Conservation (phyloP, 2,797 vertebrate species). For the Hippoglossus hippoglossus region DNA sequence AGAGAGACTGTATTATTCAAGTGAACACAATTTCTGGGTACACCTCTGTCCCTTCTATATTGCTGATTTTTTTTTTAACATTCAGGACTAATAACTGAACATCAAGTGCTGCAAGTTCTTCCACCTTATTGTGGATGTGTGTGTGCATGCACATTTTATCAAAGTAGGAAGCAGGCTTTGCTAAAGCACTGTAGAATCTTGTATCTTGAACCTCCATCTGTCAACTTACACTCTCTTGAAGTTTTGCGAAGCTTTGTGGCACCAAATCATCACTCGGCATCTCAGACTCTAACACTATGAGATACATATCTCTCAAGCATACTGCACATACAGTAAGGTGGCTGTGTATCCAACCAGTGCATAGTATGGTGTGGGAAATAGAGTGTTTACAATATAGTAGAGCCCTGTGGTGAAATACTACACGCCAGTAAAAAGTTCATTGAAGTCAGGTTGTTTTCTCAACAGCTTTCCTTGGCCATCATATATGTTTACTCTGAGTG, state of each 20-base stretch:
- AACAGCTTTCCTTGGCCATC: constrained; percentile 79
- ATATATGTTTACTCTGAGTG: constrained; percentile 77
- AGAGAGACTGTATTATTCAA: too few relatives aligned
- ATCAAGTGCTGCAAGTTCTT: not conserved
- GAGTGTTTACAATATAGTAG: constrained; percentile 58
- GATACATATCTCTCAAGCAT: constrained; percentile 8
- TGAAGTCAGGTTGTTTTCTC: constrained; percentile 74
- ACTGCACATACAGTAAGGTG: constrained; percentile 18
- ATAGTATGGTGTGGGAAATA: constrained; percentile 53
- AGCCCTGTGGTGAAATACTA: constrained; percentile 68
- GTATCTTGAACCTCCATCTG: not conserved
- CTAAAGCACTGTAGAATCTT: constrained; percentile 5
- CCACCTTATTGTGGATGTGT: not conserved
- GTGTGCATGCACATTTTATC: not conserved
- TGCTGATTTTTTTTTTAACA: not conserved
- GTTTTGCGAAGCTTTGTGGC: constrained; percentile 2
- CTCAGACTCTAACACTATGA: constrained; percentile 5
- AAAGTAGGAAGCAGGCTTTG: not conserved
- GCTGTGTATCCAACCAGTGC: constrained; percentile 30
- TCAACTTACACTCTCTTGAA: not conserved
- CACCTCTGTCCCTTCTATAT: not conserved
- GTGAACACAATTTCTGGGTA: not conserved
- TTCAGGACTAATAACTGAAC: not conserved
- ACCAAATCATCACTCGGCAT: not conserved
- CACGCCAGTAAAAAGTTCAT: constrained; percentile 60